phyloP scores from a whole-genome alignment of 2,113 vertebrate species.

The Todiramphus saurophagus region DNA sequence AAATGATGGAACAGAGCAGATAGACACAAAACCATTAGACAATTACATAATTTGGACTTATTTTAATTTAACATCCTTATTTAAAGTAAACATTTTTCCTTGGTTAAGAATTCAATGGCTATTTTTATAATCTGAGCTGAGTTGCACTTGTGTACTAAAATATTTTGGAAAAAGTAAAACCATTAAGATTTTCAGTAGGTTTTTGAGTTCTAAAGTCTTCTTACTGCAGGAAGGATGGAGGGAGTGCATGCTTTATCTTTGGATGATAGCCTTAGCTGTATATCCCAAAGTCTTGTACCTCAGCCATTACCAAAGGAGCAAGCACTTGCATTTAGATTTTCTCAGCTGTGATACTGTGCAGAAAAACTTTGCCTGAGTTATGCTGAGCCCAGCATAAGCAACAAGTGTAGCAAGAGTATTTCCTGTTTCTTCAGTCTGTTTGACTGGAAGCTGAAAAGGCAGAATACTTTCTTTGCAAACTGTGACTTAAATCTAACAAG shows the following conservation, averaged over 20 bases:
- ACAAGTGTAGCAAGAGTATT: neutral
- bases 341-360: neutral
- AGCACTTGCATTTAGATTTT: neutral
- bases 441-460: neutral
- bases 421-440: neutral
- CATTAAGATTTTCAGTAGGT: neutral
- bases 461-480: neutral
- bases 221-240: neutral
- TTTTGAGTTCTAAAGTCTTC: neutral
- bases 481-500: neutral
- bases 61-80: neutral
- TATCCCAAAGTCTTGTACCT: neutral
- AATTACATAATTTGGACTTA: neutral
- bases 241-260: neutral
- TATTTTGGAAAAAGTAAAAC: neutral
- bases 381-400: neutral
- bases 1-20: neutral
- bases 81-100: neutral
- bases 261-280: accelerated
- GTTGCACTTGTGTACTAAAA: neutral
- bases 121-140: neutral
- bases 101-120: neutral
- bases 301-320: neutral
- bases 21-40: conserved; percentile 11
- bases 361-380: neutral